Base-by-base conservation (phyloP, 1,140 invertebrate genomes). In the Temnothorax curvispinosus region DNA sequence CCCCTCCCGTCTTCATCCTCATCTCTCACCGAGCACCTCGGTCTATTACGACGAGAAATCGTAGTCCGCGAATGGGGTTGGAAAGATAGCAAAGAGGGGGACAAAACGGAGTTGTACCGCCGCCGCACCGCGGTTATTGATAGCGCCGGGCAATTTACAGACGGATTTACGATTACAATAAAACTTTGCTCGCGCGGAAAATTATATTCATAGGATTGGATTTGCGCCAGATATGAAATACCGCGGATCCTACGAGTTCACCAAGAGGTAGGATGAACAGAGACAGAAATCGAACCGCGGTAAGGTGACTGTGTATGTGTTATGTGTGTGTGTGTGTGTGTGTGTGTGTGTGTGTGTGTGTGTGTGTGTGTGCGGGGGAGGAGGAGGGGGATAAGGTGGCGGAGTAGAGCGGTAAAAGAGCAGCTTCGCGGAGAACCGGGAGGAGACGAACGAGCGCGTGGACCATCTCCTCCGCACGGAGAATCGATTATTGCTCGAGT, bases 91-190 rank as follows among this genome's bases (percentile, higher is more conserved):
- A 69, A 7, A 32, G 62, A 15, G 41, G 62, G 38, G 47, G 32
- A 58, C 44, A 58, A 27, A 75, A 72, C 82, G 86, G 62, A 47
- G 74, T 41, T 38, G 69, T 85, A 80, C 77, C 81, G 88, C 27
- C 27, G 27, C 81, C 47, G 35, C 78, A 78, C 27, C 81, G 87
- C 89, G 90, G 93, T 94, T 94, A 94, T 94, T 94, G 94, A 94
- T 94, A 94, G 93, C 88, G 89, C 80, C 77, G 89, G 82, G 85
- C 93, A 94, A 95, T 95, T 94, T 94, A 93, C 93, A 92, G 93
- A 94, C 92, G 93, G 93, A 95, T 95, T 95, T 95, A 95, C 94
- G 94, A 95, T 94, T 94, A 95, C 94, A 94, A 95, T 94, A 94
- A 94, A 95, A 95, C 94, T 94, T 94, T 93, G 91, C 93, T 93